A percentile compares a stretch with the other conserved stretches of the same genome.
phyloP scores from a whole-genome alignment of 2,888 invertebrate genomes.

The Patella caerulea region DNA sequence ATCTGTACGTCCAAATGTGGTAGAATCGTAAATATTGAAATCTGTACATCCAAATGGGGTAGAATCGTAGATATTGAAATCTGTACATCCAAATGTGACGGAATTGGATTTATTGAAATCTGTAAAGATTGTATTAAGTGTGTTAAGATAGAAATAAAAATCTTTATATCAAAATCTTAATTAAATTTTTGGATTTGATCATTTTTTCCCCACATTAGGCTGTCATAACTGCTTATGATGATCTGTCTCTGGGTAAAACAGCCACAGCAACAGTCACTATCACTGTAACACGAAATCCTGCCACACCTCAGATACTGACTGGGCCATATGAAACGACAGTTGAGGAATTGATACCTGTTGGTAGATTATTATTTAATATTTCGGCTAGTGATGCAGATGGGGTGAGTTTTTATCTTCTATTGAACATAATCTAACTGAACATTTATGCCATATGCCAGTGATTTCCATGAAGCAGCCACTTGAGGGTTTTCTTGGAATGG shows the following conservation, averaged over 20 bases:
- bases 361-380: constrained; percentile 48
- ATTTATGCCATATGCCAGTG: no score
- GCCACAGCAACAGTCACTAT: constrained; percentile 59
- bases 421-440: no score
- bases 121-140: no score
- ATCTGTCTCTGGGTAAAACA: constrained; percentile 39
- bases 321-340: constrained; percentile 37
- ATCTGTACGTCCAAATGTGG: not conserved
- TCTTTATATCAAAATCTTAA: no score
- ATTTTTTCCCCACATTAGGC: constrained; percentile 38
- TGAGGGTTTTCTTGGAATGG: no score
- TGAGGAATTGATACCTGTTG: constrained; percentile 51
- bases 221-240: constrained; percentile 52
- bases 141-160: no score
- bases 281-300: constrained; percentile 54
- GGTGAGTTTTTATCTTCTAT: constrained; percentile 28
- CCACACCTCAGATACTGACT: not conserved
- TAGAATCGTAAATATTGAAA: not conserved
- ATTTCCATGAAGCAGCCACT: no score
- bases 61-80: not conserved
- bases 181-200: no score
- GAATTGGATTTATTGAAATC: no score
- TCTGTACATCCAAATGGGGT: not conserved
- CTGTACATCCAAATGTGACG: no score
- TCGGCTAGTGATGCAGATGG: constrained; percentile 58